Conservation (phyloP, 2,113 vertebrate species). For the Acanthisitta chloris region DNA sequence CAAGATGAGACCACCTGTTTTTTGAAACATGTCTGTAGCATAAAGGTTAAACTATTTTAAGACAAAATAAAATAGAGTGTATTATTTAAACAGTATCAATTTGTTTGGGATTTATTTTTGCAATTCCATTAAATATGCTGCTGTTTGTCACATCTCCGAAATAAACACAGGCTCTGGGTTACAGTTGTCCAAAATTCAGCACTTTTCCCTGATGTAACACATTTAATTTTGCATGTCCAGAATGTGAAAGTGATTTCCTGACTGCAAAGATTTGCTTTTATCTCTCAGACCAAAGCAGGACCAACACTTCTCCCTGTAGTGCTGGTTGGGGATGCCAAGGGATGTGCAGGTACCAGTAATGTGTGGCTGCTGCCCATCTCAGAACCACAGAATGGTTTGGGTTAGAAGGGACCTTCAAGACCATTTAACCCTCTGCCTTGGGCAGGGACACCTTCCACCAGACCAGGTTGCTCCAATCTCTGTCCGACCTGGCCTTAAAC, state of each 20-base stretch:
- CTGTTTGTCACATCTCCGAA: not conserved
- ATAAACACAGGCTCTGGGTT: not conserved
- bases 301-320: rapidly evolving
- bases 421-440: rapidly evolving
- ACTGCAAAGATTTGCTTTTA: not conserved
- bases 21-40: constrained; percentile 95
- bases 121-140: not conserved
- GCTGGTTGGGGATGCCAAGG: not conserved
- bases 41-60: constrained; percentile 98
- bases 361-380: not conserved
- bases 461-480: not conserved
- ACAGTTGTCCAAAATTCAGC: not conserved
- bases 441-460: not conserved
- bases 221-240: not conserved
- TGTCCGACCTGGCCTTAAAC: rapidly evolving
- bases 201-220: not conserved
- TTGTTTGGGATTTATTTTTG: constrained; percentile 5
- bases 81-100: constrained; percentile 87
- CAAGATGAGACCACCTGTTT: no score
- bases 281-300: not conserved
- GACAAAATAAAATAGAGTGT: constrained; percentile 89
- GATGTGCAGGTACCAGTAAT: not conserved
- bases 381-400: not conserved
- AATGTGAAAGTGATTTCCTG: not conserved
- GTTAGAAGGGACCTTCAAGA: not conserved